Conservation (phyloP, 2,888 invertebrate genomes). For the Eurytoma adleriae region DNA sequence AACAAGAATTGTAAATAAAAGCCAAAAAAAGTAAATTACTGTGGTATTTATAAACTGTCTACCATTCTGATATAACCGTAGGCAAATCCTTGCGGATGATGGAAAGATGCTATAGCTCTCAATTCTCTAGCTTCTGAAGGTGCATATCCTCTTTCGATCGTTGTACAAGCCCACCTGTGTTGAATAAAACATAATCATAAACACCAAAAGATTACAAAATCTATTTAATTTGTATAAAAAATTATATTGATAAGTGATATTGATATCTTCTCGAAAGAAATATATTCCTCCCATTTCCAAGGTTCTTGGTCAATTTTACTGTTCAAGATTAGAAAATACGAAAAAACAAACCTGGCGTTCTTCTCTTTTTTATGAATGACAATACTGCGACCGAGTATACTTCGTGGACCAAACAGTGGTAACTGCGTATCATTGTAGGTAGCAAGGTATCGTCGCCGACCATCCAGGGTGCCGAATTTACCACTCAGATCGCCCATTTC, state of each 20-base stretch:
- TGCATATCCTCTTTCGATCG: slow-evolving; percentile 90
- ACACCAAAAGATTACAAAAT: too few species aligned
- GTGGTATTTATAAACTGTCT: slow-evolving; percentile 61
- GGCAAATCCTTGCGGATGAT: slow-evolving; percentile 91
- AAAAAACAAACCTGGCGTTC: slow-evolving; percentile 68
- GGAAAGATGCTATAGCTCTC: slow-evolving; percentile 92
- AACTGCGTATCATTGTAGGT: slow-evolving; percentile 88
- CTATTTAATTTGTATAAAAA: too few species aligned
- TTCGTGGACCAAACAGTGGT: slow-evolving; percentile 88
- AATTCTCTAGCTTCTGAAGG: slow-evolving; percentile 91
- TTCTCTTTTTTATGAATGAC: slow-evolving; percentile 86
- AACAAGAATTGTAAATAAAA: background rate
- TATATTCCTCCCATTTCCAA: background rate
- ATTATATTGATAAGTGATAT: too few species aligned
- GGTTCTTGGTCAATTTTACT: background rate
- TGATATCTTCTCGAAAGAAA: too few species aligned
- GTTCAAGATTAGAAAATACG: background rate
- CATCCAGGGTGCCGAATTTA: slow-evolving; percentile 88
- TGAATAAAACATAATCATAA: background rate
- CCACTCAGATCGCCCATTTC: slow-evolving; percentile 91
- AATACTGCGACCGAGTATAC: slow-evolving; percentile 90
- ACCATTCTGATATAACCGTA: slow-evolving; percentile 91
- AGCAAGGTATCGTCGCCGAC: slow-evolving; percentile 79
- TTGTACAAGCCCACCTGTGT: slow-evolving; percentile 88
- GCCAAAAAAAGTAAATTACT: background rate